Percentiles rank a stretch among this genome's conserved stretches.
Conservation (phyloP, 2,797 vertebrate species). For the Sylvia borin region DNA sequence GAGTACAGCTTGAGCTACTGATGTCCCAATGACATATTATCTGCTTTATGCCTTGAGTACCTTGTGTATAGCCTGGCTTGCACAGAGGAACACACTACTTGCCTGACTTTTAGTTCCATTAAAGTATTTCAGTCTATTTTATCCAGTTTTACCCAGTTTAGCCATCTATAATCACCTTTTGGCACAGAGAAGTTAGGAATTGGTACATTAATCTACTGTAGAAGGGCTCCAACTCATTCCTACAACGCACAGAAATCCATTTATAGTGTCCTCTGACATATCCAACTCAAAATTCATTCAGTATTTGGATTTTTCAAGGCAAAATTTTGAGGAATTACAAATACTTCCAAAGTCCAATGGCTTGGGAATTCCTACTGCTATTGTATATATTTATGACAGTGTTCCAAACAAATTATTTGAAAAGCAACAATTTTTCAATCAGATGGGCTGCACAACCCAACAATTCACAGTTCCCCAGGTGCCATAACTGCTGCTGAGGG, state of each 20-base stretch:
- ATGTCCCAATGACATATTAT: fast-evolving
- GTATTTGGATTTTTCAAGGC: not conserved
- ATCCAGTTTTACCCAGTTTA: not conserved
- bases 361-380: not conserved
- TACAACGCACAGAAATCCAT: not conserved
- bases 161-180: not conserved
- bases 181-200: not conserved
- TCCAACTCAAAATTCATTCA: not conserved
- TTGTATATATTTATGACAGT: fast-evolving
- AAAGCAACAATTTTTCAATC: not conserved
- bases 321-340: not conserved
- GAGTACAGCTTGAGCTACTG: not conserved
- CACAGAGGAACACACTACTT: not conserved
- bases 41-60: not conserved
- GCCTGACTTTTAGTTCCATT: not conserved
- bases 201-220: not conserved
- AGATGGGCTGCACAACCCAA: not conserved
- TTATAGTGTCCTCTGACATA: not conserved
- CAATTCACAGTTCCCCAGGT: not conserved
- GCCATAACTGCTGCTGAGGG: not conserved
- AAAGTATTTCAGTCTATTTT: not conserved
- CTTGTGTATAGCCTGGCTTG: not conserved
- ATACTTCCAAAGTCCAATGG: not conserved
- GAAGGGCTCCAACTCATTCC: not conserved
- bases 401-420: not conserved